Percentiles rank a stretch among this genome's conserved stretches.
Evolutionary conservation across 2,113 vertebrate species (phyloP).

Genomic region (Caranx ignobilis): DNA sequence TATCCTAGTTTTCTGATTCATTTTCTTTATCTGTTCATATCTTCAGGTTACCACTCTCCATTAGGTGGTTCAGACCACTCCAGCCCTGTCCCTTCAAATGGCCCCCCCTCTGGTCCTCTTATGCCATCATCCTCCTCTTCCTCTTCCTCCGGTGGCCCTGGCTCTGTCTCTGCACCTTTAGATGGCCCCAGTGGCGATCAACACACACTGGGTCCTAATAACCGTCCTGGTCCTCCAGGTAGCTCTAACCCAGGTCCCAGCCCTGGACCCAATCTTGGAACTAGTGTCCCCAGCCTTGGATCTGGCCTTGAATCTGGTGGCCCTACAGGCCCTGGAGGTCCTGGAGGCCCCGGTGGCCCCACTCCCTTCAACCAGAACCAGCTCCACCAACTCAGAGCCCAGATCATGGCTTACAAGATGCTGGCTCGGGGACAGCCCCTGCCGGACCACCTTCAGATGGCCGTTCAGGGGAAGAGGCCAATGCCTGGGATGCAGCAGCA

Average conservation of each 20-base stretch:
- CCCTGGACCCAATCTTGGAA: constrained; percentile 63
- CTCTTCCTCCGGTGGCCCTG: constrained; percentile 79
- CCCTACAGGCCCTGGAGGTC: constrained; percentile 50
- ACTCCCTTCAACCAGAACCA: constrained; percentile 95
- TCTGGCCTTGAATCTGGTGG: constrained; percentile 67
- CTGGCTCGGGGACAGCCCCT: constrained; percentile 91
- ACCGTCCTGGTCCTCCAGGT: constrained; percentile 74
- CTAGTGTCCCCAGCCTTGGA: constrained; percentile 55
- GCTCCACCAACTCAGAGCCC: constrained; percentile 92
- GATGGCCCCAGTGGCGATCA: constrained; percentile 86
- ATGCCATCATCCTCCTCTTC: constrained; percentile 83
- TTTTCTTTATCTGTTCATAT: constrained; percentile 4
- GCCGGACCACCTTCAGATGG: constrained; percentile 93
- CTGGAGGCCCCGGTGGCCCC: constrained; percentile 82
- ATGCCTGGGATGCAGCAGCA: constrained; percentile 91
- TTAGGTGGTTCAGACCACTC: constrained; percentile 93
- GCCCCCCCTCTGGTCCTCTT: constrained; percentile 89
- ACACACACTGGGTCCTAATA: constrained; percentile 85
- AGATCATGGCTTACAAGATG: constrained; percentile 98
- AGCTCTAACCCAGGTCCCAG: constrained; percentile 69
- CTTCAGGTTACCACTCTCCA: constrained; percentile 93
- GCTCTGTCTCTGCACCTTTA: constrained; percentile 85
- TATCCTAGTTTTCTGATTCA: too few species aligned
- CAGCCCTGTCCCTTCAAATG: constrained; percentile 93
- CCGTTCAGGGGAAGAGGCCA: constrained; percentile 92